Percentiles rank a stretch among this genome's conserved stretches.
Evolutionary conservation across 2,797 vertebrate species (phyloP).

Genomic region (Bradypodion pumilum): DNA sequence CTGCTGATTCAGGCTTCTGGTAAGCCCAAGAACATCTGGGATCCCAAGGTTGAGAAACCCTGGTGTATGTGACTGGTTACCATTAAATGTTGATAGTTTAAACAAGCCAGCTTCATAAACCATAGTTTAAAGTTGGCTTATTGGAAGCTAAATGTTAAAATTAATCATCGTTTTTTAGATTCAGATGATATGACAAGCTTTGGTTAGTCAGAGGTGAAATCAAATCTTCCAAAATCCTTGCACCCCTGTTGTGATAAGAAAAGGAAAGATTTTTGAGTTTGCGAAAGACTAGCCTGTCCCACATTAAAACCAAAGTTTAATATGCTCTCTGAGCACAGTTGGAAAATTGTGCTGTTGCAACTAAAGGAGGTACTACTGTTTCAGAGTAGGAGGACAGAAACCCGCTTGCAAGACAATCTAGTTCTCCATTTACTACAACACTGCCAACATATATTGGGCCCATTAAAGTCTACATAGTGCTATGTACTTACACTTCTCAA

Average conservation of each 20-base stretch:
- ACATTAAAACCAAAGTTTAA: neutral
- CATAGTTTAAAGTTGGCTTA: neutral
- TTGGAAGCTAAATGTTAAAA: neutral
- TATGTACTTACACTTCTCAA: neutral
- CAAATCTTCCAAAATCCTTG: neutral
- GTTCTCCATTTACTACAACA: neutral
- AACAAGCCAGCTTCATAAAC: neutral
- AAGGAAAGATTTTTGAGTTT: neutral
- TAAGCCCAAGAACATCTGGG: too few relatives aligned
- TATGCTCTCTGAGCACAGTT: too few relatives aligned
- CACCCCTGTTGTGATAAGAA: neutral
- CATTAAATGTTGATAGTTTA: neutral
- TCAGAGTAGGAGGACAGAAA: neutral
- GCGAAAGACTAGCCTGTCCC: neutral
- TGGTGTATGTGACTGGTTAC: neutral
- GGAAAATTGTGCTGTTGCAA: neutral
- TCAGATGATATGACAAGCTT: neutral
- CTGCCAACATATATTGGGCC: neutral
- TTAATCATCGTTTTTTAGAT: neutral
- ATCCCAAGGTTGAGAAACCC: too few relatives aligned
- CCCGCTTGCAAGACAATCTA: neutral
- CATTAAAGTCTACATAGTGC: too few relatives aligned
- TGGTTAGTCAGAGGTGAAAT: neutral
- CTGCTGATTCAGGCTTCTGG: too few relatives aligned
- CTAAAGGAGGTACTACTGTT: neutral